Base-by-base conservation (phyloP, 30 jellyfish, hydroid and myxozoan species). In the Hydractinia symbiolongicarpus region DNA sequence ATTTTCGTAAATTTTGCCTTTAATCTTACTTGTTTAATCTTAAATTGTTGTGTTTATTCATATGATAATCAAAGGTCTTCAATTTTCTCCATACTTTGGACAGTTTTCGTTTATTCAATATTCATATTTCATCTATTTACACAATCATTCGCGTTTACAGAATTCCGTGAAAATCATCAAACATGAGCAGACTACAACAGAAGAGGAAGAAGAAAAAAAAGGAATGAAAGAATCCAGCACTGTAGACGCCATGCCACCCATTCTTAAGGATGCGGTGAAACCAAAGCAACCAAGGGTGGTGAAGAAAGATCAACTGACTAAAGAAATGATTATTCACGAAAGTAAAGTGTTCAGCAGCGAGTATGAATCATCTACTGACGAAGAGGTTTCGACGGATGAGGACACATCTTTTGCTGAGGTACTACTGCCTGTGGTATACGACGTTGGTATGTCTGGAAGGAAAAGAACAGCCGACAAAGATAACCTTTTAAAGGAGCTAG, bases 361-460 rank as follows among this genome's bases (percentile, higher is more conserved):
- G 40, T 64, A 64, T 64, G 74, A 64, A 64, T 64, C 74, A 4
- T n/a, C 52, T 51, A 64, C 17, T 6, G 52, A 44, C 7, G 74
- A 64, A 6, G 74, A 64, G 17, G 7, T 51, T 13, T 64, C 69
- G 15, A 58, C 74, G 4, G 74, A 64, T 64, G 74, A 64, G 4
- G 74, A 64, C 40, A 51, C 19, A 64, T 64, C 74, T 64, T 64
- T 64, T 2, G 74, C 74, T 64, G 74, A n/a, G 52, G 74, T 64
- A n/a, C 74, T 64, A 6, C 8, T 13, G 40, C 74, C 74, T n/a
- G 40, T n/a, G 4, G 74, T 64, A n/a, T 64, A 64, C 40, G 74
- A 64, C 40, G 40, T 64, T 44, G 74, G 74, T 44, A 64, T n/a
- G 7, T 8, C 40, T 49, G 68, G 15, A 30, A 74, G 20, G 54